Evolutionary conservation across 2,797 vertebrate genomes (phyloP).

Genomic region (Trachurus trachurus): DNA sequence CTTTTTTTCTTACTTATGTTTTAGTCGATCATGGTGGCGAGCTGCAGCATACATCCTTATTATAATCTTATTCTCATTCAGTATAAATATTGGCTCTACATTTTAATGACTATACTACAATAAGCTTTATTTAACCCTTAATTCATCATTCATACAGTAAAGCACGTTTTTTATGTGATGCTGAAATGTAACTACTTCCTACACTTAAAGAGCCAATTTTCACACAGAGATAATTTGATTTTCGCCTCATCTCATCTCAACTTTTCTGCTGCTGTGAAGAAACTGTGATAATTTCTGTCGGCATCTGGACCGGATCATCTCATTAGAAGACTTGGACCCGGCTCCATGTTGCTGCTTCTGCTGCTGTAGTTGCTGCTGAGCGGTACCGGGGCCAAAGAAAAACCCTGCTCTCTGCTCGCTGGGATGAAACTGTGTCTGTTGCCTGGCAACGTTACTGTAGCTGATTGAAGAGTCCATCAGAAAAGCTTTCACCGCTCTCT

Average conservation of each 20-base stretch:
- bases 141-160: too few relatives aligned
- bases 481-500: conserved; percentile 44
- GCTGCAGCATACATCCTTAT: not conserved
- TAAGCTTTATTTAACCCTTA: too few relatives aligned
- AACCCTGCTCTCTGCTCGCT: conserved; percentile 14
- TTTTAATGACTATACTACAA: too few relatives aligned
- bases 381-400: conserved; percentile 5
- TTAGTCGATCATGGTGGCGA: not conserved
- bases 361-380: conserved; percentile 5
- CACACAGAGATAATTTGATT: not conserved
- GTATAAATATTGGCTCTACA: too few relatives aligned
- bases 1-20: not conserved
- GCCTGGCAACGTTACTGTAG: conserved; percentile 67
- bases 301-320: conserved; percentile 43
- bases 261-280: conserved; percentile 10
- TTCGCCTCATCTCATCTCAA: conserved; percentile 17
- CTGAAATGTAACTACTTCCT: not conserved
- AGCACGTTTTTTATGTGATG: too few relatives aligned
- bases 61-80: not conserved
- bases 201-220: not conserved
- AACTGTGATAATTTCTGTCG: conserved; percentile 7
- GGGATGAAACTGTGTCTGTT: conserved; percentile 63
- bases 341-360: not conserved
- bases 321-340: conserved; percentile 31
- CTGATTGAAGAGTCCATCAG: conserved; percentile 52